Evolutionary conservation across 2,888 invertebrate species (phyloP).

Genomic region (Microctonus hyperodae): DNA sequence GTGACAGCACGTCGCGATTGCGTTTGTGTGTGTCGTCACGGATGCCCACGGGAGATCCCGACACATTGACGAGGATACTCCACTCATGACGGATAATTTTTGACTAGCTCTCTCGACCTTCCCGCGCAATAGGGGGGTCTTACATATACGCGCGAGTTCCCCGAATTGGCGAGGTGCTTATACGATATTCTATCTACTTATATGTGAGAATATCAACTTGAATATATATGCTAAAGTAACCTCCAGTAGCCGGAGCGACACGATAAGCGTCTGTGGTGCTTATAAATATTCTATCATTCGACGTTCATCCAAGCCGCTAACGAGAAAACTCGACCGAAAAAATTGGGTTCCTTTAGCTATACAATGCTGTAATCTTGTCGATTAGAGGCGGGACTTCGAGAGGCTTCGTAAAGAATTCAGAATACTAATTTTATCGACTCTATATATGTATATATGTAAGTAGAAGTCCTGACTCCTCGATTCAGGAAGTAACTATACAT

Average conservation of each 20-base stretch:
- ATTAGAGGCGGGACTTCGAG: slow-evolving; percentile 38
- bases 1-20: slow-evolving; percentile 5
- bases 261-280: slow-evolving; percentile 34
- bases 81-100: slow-evolving; percentile 3
- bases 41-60: neutral
- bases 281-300: slow-evolving; percentile 34
- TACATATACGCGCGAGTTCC: slow-evolving; percentile 1
- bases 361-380: slow-evolving; percentile 41
- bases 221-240: neutral
- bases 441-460: too few relatives aligned
- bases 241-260: slow-evolving; percentile 27
- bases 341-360: slow-evolving; percentile 32
- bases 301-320: slow-evolving; percentile 28
- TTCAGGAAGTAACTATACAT: slow-evolving; percentile 22
- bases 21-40: neutral
- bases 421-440: slow-evolving; percentile 39
- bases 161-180: neutral
- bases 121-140: neutral
- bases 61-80: slow-evolving; percentile 18
- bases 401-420: slow-evolving; percentile 42
- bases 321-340: slow-evolving; percentile 41
- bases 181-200: neutral
- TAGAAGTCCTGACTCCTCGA: slow-evolving; percentile 5
- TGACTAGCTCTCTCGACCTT: neutral
- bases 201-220: neutral